phyloP scores from a whole-genome alignment of 2,113 vertebrate genomes.

The Vulpes vulpes region DNA sequence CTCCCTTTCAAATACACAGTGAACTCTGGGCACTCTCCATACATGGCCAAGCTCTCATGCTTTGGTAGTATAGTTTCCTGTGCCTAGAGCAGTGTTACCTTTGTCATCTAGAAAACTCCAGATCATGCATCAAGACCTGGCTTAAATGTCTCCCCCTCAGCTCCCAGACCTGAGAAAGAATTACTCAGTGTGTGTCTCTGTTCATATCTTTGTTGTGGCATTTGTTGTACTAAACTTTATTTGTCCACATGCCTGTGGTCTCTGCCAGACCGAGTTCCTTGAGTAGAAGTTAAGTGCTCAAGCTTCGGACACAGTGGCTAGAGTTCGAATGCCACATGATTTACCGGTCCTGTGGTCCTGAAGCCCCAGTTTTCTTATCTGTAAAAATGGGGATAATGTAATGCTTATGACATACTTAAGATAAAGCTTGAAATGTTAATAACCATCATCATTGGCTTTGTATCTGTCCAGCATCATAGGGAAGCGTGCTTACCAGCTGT shows the following conservation, averaged over 20 bases:
- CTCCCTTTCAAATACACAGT: not conserved
- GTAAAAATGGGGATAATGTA: slow-evolving; percentile 21
- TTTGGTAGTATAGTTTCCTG: not conserved
- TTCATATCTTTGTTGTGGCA: not conserved
- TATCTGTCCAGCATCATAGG: not conserved
- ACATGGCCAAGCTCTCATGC: not conserved
- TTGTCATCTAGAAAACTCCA: not conserved
- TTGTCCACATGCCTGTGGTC: not conserved
- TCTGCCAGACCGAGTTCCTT: slow-evolving; percentile 7
- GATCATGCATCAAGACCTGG: not conserved
- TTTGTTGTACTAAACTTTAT: not conserved
- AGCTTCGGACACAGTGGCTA: not conserved
- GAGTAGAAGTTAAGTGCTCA: not conserved
- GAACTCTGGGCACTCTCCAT: not conserved
- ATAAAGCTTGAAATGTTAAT: slow-evolving; percentile 23
- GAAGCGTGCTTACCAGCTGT: not conserved
- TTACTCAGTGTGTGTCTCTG: not conserved
- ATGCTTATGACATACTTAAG: not conserved
- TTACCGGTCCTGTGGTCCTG: not conserved
- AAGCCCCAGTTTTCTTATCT: slow-evolving; percentile 14
- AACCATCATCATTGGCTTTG: not conserved
- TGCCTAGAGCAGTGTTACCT: not conserved
- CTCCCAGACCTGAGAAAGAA: not conserved
- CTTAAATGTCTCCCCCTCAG: not conserved
- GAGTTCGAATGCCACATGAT: slow-evolving; percentile 5